Conservation (phyloP, 2,113 vertebrate species). For the Heptranchias perlo region DNA sequence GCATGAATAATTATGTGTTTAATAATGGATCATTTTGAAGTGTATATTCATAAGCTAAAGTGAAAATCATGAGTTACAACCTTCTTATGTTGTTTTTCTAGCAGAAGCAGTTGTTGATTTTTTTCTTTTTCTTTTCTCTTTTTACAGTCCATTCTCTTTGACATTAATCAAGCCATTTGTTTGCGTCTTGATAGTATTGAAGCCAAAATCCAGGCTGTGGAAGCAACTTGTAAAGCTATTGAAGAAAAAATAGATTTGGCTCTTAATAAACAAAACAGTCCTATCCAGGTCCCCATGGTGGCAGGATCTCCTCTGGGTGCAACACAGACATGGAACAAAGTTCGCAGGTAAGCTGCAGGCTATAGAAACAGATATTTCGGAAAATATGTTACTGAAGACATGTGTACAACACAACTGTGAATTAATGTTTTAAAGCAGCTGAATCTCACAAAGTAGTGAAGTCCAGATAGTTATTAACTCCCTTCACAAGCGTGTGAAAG, state of each 20-base stretch:
- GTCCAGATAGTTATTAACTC: background rate
- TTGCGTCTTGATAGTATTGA: slow-evolving; percentile 91
- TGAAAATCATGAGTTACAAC: too few species aligned
- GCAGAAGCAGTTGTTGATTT: background rate
- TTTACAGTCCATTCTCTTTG: slow-evolving; percentile 76
- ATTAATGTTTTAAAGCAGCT: slow-evolving; percentile 31
- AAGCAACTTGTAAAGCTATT: slow-evolving; percentile 83
- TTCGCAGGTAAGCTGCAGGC: slow-evolving; percentile 74
- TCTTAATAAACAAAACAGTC: slow-evolving; percentile 80
- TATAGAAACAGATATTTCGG: background rate
- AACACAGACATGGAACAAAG: slow-evolving; percentile 98
- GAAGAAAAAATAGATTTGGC: slow-evolving; percentile 87
- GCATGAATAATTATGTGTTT: background rate
- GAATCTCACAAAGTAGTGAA: background rate
- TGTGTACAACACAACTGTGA: background rate
- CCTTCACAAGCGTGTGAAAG: background rate
- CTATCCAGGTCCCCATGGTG: slow-evolving; percentile 96
- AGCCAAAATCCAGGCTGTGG: slow-evolving; percentile 81
- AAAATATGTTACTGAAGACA: background rate
- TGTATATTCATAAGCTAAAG: background rate
- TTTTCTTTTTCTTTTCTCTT: slow-evolving; percentile 17
- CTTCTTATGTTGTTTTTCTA: background rate
- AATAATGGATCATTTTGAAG: background rate
- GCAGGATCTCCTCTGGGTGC: slow-evolving; percentile 93
- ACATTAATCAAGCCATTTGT: slow-evolving; percentile 86